Percentiles rank a stretch among this genome's conserved stretches.
Conservation (phyloP, 2,113 vertebrate genomes). For the Brachyhypopomus gauderio region DNA sequence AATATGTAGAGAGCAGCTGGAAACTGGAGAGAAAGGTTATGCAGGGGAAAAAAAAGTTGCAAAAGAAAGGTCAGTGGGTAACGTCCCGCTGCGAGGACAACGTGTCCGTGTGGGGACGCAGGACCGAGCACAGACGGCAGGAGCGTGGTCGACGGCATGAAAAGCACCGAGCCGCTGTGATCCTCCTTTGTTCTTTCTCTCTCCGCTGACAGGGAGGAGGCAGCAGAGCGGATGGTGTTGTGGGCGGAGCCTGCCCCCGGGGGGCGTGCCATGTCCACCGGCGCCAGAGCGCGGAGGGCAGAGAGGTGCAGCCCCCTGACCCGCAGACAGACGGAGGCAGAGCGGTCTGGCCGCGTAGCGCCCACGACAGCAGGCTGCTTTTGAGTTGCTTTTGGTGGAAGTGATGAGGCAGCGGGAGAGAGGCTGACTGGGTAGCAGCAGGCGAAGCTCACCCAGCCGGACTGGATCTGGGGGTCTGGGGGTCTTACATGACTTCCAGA, state of each 20-base stretch:
- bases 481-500: conserved; percentile 95
- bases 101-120: conserved; percentile 2
- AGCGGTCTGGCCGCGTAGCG: too few relatives aligned
- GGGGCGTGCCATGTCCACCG: neutral
- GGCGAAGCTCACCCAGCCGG: neutral
- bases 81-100: conserved; percentile 27
- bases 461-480: neutral
- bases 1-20: conserved; percentile 35
- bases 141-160: neutral
- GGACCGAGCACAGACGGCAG: neutral
- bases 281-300: neutral
- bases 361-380: conserved; percentile 25
- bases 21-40: conserved; percentile 36
- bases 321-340: neutral
- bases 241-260: neutral
- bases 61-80: conserved; percentile 37
- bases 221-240: conserved; percentile 1
- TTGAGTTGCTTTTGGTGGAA: neutral
- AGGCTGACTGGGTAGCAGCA: neutral
- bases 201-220: neutral
- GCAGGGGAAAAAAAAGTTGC: conserved; percentile 27
- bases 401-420: neutral
- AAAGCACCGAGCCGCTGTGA: neutral
- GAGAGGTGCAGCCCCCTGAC: neutral
- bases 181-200: neutral